phyloP scores from a whole-genome alignment of 2,888 invertebrate genomes.

The Sinotaia quadrata region DNA sequence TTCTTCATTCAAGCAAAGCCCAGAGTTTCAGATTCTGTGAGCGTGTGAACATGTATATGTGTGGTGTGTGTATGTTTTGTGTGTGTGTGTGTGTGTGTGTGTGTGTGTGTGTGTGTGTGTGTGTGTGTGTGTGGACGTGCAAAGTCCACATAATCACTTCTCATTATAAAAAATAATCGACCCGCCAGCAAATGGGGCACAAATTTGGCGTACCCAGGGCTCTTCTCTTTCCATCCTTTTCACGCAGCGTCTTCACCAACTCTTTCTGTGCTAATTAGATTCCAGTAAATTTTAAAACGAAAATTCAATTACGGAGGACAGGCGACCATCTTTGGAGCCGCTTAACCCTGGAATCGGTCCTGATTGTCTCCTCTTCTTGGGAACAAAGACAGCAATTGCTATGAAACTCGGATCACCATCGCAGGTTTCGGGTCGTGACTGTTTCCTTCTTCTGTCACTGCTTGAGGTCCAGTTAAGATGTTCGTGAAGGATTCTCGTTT shows the following conservation, averaged over 20 bases:
- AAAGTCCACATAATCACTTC: not conserved
- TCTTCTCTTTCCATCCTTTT: not conserved
- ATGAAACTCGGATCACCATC: not conserved
- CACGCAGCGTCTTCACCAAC: not conserved
- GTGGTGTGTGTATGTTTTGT: not conserved
- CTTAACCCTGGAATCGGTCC: constrained; percentile 19
- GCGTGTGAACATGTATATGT: not conserved
- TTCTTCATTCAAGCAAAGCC: not conserved
- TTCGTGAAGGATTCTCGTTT: no score
- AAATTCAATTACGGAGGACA: constrained; percentile 24
- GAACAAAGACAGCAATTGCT: constrained; percentile 21
- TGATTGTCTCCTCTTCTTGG: constrained; percentile 19
- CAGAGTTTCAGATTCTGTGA: no score
- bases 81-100: not conserved
- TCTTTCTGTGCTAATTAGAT: constrained; percentile 23
- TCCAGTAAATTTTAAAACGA: constrained; percentile 25
- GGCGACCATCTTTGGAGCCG: constrained; percentile 18
- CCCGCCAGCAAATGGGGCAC: not conserved
- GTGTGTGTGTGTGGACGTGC: not conserved
- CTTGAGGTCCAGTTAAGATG: not conserved
- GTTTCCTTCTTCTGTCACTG: not conserved
- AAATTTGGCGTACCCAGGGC: not conserved
- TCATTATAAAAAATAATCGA: not conserved
- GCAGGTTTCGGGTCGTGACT: no score
- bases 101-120: not conserved